phyloP scores from a whole-genome alignment of 2,797 vertebrate genomes.

The Platalea minor region DNA sequence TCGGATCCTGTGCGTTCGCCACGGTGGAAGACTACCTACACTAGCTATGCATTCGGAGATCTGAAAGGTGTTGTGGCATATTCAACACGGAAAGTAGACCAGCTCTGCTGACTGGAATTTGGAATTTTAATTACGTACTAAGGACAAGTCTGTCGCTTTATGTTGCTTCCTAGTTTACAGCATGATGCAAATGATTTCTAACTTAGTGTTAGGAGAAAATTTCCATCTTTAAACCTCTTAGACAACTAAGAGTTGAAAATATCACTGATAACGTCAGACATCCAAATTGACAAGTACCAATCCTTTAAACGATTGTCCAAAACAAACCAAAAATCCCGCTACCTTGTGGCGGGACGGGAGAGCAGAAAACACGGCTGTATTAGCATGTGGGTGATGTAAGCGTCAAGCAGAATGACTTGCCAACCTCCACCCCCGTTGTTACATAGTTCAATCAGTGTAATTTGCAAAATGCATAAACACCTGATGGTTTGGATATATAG shows the following conservation, averaged over 20 bases:
- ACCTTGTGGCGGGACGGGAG: constrained; percentile 53
- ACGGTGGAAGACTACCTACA: constrained; percentile 98
- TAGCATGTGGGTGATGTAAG: constrained; percentile 76
- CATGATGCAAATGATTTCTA: constrained; percentile 90
- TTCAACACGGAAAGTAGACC: constrained; percentile 72
- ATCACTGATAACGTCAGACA: constrained; percentile 74
- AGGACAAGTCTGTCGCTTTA: constrained; percentile 85
- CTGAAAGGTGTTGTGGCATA: constrained; percentile 57
- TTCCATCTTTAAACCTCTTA: constrained; percentile 80
- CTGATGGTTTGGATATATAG: constrained; percentile 82
- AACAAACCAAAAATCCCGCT: constrained; percentile 77
- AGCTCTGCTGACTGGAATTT: constrained; percentile 80
- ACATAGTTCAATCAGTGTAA: constrained; percentile 81
- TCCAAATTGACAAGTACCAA: constrained; percentile 70
- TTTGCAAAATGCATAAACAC: constrained; percentile 78
- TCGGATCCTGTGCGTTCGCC: constrained; percentile 96
- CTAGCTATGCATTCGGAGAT: constrained; percentile 82
- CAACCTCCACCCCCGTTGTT: constrained; percentile 73
- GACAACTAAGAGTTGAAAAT: constrained; percentile 75
- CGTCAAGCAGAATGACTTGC: constrained; percentile 74
- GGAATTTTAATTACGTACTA: constrained; percentile 83
- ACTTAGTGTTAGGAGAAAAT: constrained; percentile 82
- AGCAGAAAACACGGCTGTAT: constrained; percentile 69
- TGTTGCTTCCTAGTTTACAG: constrained; percentile 92
- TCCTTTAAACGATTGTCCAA: constrained; percentile 72